Base-by-base conservation (phyloP, 2,888 invertebrate species). In the Protodeltote pygarga region DNA sequence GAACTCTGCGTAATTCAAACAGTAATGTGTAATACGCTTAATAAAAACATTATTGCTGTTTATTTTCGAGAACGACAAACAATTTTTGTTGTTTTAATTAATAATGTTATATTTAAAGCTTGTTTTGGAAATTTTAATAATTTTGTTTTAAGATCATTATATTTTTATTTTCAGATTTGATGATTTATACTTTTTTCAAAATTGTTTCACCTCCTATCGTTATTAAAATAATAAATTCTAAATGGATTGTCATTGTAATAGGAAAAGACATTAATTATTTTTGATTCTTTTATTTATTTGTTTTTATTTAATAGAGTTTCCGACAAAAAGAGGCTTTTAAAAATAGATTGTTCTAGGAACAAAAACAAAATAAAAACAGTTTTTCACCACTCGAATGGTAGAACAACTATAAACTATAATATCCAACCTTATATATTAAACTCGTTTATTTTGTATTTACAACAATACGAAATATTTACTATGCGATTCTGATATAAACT, bases 401-500 rank as follows among this genome's bases (percentile, higher is more conserved):
- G 73, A 77, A 77, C 70, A 61, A 69, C 79, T 79, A 81, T 62
- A 59, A 45, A 44, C 52, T 52, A 49, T 57, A 46, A 46, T 69
- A 65, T 50, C 44, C 48, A 63, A 68, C 48, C 68, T 68, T 70
- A 73, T 63, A 53, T 51, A 57, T 64, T 66, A 62, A 68, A 66
- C 70, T 71, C 65, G 68, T 76, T 77, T 74, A 58, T 54, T 52
- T 66, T 63, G 71, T 85, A 87, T 88, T 75, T 88, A 88, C 87
- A 88, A 78, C 77, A 81, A 79, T 83, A 72, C 66, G 79, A 84
- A 86, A 81, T 89, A 89, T 89, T 79, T 90, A 89, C 89, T 89
- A 65, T 73, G 81, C 77, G 61, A 65, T n/a, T 74, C 62, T 85
- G 87, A 86, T 87, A 85, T 85, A 81, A 84, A 81, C 74, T 71